phyloP scores from a whole-genome alignment of 1,140 invertebrate genomes.

The Rhynchophorus ferrugineus region DNA sequence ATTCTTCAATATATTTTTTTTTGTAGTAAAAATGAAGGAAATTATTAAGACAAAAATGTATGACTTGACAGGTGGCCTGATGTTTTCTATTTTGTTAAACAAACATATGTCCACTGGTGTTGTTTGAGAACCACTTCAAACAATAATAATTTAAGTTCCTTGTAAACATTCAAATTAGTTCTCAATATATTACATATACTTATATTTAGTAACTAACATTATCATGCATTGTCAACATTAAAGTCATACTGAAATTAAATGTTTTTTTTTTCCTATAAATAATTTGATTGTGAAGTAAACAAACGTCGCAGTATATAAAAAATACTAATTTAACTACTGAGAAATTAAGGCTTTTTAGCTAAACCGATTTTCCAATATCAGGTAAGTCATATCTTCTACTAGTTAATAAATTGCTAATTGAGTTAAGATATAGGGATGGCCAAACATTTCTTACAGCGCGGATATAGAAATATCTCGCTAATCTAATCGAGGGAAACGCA shows the following conservation, averaged over 20 bases:
- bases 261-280: not conserved
- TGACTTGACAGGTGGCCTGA: not conserved
- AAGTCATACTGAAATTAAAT: not conserved
- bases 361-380: too few relatives aligned
- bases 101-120: not conserved
- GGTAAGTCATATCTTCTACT: too few relatives aligned
- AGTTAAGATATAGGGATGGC: too few relatives aligned
- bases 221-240: not conserved
- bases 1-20: not conserved
- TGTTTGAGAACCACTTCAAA: not conserved
- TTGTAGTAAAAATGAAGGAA: not conserved
- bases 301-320: too few relatives aligned
- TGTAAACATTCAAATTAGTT: not conserved
- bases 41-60: not conserved
- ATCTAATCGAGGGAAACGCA: too few relatives aligned
- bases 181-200: not conserved
- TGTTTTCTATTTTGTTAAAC: not conserved
- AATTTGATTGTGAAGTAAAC: too few relatives aligned
- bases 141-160: not conserved
- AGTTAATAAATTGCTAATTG: too few relatives aligned
- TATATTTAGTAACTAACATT: not conserved
- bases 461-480: too few relatives aligned
- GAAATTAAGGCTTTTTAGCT: too few relatives aligned
- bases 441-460: too few relatives aligned
- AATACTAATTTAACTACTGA: too few relatives aligned